These are phyloP conservation scores for Cerastis rubricosa DNA, from an alignment of 2,888 invertebrate genomes.

Conservation along the genomic window DNA sequence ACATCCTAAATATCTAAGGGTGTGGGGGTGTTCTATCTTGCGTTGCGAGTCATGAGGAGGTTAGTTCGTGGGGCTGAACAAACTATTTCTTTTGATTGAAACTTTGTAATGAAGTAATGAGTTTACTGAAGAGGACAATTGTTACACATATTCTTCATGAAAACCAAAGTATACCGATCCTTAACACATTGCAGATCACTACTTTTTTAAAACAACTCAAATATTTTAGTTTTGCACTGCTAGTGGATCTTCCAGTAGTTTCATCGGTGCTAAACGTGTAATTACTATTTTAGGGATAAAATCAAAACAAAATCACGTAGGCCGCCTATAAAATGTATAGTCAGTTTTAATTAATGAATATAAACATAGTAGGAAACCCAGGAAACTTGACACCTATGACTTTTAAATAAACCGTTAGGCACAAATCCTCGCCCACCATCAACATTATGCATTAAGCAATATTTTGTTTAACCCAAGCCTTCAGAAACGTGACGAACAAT, in stretches of 20 bases:
- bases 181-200: too few relatives aligned
- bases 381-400: constrained; percentile 53
- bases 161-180: too few relatives aligned
- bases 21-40: not conserved
- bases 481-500: constrained; percentile 68
- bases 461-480: constrained; percentile 68
- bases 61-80: not conserved
- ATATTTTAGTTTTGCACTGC: not conserved
- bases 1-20: too few relatives aligned
- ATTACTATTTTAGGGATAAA: not conserved
- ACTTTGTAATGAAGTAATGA: too few relatives aligned
- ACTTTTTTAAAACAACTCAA: not conserved
- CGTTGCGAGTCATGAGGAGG: not conserved
- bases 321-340: constrained; percentile 2
- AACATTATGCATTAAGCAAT: constrained; percentile 69
- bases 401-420: constrained; percentile 35
- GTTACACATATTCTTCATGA: too few relatives aligned
- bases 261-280: not conserved
- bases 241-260: not conserved
- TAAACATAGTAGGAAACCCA: constrained; percentile 35
- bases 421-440: constrained; percentile 43
- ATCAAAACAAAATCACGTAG: not conserved
- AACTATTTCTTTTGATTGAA: not conserved
- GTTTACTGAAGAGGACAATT: not conserved
- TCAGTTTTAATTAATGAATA: constrained; percentile 26